Evolutionary conservation across 2,113 vertebrate species (phyloP).

Genomic region (Setophaga petechia): DNA sequence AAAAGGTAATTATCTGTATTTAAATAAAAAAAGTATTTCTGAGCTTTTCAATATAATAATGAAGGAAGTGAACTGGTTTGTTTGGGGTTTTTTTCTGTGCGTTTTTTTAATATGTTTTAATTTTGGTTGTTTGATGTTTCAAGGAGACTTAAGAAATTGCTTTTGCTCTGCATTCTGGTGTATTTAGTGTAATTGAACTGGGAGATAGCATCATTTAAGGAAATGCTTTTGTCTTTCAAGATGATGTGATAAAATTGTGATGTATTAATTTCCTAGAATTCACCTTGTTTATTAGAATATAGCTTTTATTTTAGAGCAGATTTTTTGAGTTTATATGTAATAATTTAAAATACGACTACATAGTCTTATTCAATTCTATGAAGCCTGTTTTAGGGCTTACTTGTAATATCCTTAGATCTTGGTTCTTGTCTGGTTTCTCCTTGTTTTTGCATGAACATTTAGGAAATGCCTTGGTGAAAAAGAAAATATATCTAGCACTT

Average conservation of each 20-base stretch:
- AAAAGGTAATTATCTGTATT: slow-evolving; percentile 75
- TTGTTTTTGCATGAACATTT: not conserved
- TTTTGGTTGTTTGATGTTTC: not conserved
- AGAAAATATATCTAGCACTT: not conserved
- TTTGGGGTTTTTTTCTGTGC: accelerated
- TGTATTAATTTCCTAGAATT: not conserved
- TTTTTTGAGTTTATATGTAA: not conserved
- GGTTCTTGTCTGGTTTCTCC: not conserved
- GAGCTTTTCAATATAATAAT: not conserved
- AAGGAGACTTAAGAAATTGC: not conserved
- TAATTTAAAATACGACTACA: not conserved
- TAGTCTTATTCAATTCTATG: not conserved
- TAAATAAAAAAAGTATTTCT: not conserved
- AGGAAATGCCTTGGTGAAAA: not conserved
- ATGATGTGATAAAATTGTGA: not conserved
- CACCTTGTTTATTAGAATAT: not conserved
- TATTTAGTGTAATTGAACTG: not conserved
- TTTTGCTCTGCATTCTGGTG: not conserved
- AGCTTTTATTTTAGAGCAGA: not conserved
- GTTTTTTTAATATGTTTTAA: not conserved
- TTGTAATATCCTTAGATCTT: not conserved
- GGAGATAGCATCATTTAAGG: not conserved
- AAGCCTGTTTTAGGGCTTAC: not conserved
- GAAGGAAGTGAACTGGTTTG: not conserved
- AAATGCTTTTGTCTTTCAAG: not conserved